Percentiles rank a stretch among this genome's conserved stretches.
Conservation (phyloP, 2,888 invertebrate species). For the Atherix ibis region DNA sequence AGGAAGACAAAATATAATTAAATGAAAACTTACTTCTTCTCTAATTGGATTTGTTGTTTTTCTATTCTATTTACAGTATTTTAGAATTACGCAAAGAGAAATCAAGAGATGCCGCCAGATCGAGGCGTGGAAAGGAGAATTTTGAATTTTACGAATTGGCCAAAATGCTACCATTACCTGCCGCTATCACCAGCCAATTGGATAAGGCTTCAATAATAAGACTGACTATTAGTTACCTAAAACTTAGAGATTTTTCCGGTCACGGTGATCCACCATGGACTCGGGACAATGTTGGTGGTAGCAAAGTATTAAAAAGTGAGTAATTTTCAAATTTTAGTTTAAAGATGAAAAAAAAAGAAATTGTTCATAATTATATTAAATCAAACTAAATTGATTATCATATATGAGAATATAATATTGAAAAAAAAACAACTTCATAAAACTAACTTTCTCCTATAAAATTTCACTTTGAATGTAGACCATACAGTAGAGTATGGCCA, state of each 20-base stretch:
- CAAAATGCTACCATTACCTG: conserved; percentile 80
- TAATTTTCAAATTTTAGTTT: too few relatives aligned
- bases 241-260: conserved; percentile 83
- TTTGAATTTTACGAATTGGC: conserved; percentile 93
- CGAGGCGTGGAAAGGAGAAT: conserved; percentile 85
- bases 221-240: conserved; percentile 90
- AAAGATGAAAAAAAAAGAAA: too few relatives aligned
- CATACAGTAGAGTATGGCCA: too few relatives aligned
- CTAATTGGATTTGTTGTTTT: too few relatives aligned
- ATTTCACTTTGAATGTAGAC: too few relatives aligned
- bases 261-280: conserved; percentile 96
- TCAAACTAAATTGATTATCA: too few relatives aligned
- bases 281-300: conserved; percentile 59
- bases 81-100: conserved; percentile 88
- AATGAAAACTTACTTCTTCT: too few relatives aligned
- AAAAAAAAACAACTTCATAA: too few relatives aligned
- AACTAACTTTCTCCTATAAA: too few relatives aligned
- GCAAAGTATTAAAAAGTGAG: conserved; percentile 71
- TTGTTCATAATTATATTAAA: too few relatives aligned
- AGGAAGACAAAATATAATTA: too few relatives aligned
- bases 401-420: too few relatives aligned
- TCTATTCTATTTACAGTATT: conserved; percentile 83
- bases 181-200: conserved; percentile 84
- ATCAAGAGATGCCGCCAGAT: conserved; percentile 81
- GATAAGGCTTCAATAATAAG: conserved; percentile 94